Evolutionary conservation across 2,797 vertebrate species (phyloP), one percentile per base, ranked within the genome.

Genomic region (Poecilia picta): DNA sequence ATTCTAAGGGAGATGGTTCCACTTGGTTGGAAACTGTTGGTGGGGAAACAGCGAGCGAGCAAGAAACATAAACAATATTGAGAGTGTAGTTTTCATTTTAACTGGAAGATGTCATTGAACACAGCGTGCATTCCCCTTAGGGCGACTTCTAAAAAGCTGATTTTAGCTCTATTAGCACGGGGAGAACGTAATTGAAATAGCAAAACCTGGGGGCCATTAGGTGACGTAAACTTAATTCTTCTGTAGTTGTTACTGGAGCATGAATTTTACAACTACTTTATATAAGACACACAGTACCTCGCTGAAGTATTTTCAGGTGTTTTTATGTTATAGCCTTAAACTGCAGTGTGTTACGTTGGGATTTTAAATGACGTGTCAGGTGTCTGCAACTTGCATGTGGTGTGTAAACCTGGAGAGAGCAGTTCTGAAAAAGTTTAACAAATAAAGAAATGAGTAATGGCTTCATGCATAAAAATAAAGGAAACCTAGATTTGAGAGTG

Each of bases 1-100:
- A 91, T 90, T 93, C 82, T 89, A 82, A 89, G 91, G 90, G 91
- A 92, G 90, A 91, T 87, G 93, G 89, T 94, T 95, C 89, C 93
- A 92, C 93, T 92, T 86, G 92, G 89, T 81, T 90, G 85, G 73
- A 80, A 90, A 89, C 84, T 87, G 83, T 85, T 89, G 91, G 85
- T 91, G 91, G 81, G 90, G 89, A 89, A 91, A 92, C 83, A 90
- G 83, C 80, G 2, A 83, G 81, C 23, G 70, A 86, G 79, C 85
- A 72, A 81, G 86, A 89, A 86, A 85, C 85, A 89, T 82, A 88
- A 91, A 90, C 93, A 92, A 83, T 87, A 87, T 57, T 79, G 82
- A 87, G 85, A 87, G 90, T 86, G 86, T 83, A 83, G 84, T 85
- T 90, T 91, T 92, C 85, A 70, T 89, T 92, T 85, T 75, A 85